These are phyloP conservation scores for Gymnoscelis rufifasciata DNA, from an alignment of 2,888 invertebrate species.

Conservation along the genomic window DNA sequence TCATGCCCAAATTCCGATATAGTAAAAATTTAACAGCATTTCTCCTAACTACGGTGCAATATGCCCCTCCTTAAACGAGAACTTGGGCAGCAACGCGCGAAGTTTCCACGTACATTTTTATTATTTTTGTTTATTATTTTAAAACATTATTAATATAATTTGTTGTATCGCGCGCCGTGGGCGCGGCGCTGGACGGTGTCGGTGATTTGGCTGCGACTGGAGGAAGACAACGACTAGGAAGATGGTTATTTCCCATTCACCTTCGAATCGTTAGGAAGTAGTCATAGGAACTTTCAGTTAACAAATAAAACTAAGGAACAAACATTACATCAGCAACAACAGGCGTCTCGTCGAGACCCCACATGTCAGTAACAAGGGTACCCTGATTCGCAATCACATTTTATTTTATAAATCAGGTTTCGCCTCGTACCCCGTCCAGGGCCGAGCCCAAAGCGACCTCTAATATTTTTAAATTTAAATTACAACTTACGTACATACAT, in stretches of 20 bases:
- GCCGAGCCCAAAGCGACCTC: constrained; percentile 60
- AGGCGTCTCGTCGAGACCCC: constrained; percentile 19
- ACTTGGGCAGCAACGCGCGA: constrained; percentile 39
- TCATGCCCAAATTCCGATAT: constrained; percentile 47
- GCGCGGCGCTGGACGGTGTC: constrained; percentile 47
- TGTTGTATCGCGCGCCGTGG: constrained; percentile 67
- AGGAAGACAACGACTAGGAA: constrained; percentile 68
- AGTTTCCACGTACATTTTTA: constrained; percentile 70
- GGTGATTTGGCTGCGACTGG: constrained; percentile 47
- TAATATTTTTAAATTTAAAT: constrained; percentile 69
- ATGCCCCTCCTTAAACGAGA: constrained; percentile 50
- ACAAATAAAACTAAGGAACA: constrained; percentile 15
- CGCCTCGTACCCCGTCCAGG: constrained; percentile 40
- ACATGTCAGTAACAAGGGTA: constrained; percentile 44
- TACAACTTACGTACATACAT: constrained; percentile 79
- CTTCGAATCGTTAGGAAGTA: constrained; percentile 37
- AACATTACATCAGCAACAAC: constrained; percentile 12
- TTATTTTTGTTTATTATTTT: constrained; percentile 74
- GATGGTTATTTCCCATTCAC: constrained; percentile 35
- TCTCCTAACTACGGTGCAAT: constrained; percentile 50
- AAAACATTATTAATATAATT: constrained; percentile 78
- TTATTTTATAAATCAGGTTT: constrained; percentile 54
- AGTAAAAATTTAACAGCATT: constrained; percentile 55
- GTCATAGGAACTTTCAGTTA: constrained; percentile 44
- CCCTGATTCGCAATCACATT: constrained; percentile 67